Base-by-base conservation (phyloP, 1,140 invertebrate species). In the Lanistes nyassanus region DNA sequence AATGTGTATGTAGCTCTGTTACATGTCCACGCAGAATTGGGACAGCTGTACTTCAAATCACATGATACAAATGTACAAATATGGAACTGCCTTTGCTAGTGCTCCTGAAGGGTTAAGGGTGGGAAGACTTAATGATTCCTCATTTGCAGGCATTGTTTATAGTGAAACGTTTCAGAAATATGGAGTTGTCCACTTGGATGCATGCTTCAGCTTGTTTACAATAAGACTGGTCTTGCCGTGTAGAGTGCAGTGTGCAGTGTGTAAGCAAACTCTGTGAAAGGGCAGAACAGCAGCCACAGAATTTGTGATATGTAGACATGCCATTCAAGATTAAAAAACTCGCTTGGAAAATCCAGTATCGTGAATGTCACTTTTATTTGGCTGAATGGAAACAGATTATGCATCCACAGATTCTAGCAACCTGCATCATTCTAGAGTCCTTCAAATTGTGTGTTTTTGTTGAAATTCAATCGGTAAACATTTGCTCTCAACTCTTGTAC, bases 291-390 rank as follows among this genome's bases (percentile, higher is more conserved):
- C 23, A 58, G 26, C 5, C 69, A 71, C 56, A 72, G 55, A 36
- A 9, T 37, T 72, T 72, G 70, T 72, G 70, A 72, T 72, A 72
- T 72, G 70, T 72, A 72, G 70, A 72, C 42, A 72, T 16, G 37
- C 23, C 21, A 72, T 37, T n/a, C 56, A 37, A 55, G 36, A 72
- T 36, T 60, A 72, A 72, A 53, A 58, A 72, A 36, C 26, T 42
- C 0, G 21, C 2, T 3, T 53, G 37, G n/a, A 13, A 29, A 47
- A 47, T 47, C 42, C 42, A 47, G 19, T 39, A 29, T 37, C 11
- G 9, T 31, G 56, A 19, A 19, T 31, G 23, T 60, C 29, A 60
- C n/a, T 5, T 60, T 60, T 60, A 9, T 47, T 13, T 47, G 42
- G 56, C 13, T 1, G 23, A 60, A n/a, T 60, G 56, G 11, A 60